Evolutionary conservation across 2,797 vertebrate genomes (phyloP).

Genomic region (Parauchenoglanis ngamensis): DNA sequence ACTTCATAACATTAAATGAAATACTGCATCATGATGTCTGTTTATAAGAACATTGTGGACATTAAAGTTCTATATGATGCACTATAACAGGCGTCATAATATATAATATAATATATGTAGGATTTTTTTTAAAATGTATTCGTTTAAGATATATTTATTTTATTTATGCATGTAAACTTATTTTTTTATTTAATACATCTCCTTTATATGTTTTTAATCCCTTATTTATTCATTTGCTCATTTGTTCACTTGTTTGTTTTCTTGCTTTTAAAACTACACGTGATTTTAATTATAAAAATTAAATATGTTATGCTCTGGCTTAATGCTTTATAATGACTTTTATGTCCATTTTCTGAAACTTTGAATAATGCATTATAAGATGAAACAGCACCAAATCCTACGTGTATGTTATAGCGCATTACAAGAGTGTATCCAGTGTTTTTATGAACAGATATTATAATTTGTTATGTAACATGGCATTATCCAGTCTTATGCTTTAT

Average conservation of each 20-base stretch:
- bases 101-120: not conserved
- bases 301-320: not conserved
- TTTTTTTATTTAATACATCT: not conserved
- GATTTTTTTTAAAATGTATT: not conserved
- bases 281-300: not conserved
- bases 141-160: not conserved
- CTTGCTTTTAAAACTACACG: not conserved
- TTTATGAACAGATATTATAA: not conserved
- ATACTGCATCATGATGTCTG: not conserved
- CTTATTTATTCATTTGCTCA: not conserved
- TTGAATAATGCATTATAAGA: not conserved
- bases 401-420: not conserved
- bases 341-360: not conserved
- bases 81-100: not conserved
- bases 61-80: not conserved
- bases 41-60: not conserved
- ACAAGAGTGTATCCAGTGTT: not conserved
- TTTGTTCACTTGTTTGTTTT: not conserved
- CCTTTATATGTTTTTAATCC: not conserved
- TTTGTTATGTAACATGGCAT: not conserved
- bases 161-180: not conserved
- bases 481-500: not conserved
- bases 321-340: not conserved
- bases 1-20: slow-evolving; percentile 6
- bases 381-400: not conserved